Percentiles rank a stretch among this genome's conserved stretches.
phyloP scores from a whole-genome alignment of 2,888 invertebrate genomes.

The Epiblema foenella region DNA sequence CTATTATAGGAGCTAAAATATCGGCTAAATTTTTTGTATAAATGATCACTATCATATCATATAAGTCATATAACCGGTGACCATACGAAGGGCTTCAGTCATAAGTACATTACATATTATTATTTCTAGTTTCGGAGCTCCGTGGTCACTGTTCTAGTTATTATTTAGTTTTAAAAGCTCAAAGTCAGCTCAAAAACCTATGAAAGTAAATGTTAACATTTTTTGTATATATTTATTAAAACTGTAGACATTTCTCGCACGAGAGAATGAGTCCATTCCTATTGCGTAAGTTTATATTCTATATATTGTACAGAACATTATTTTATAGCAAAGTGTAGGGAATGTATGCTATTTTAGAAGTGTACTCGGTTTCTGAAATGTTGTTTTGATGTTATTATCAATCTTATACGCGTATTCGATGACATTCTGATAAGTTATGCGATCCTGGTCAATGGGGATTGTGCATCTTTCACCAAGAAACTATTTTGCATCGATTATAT shows the following conservation, averaged over 20 bases:
- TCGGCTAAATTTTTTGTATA: constrained; percentile 25
- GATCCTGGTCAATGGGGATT: constrained; percentile 5
- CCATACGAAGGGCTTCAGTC: constrained; percentile 51
- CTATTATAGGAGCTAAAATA: background rate
- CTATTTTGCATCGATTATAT: constrained; percentile 3
- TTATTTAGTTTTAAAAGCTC: constrained; percentile 80
- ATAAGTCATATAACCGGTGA: constrained; percentile 39
- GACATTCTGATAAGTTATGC: constrained; percentile 8
- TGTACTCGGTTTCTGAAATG: constrained; percentile 6
- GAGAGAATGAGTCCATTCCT: constrained; percentile 51
- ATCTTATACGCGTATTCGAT: background rate
- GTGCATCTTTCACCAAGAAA: constrained; percentile 11
- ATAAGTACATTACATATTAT: constrained; percentile 64
- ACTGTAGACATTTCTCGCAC: constrained; percentile 46
- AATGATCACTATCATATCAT: constrained; percentile 42
- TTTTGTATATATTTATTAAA: constrained; percentile 68
- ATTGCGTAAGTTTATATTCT: constrained; percentile 52
- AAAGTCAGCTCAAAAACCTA: constrained; percentile 80
- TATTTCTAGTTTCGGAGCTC: constrained; percentile 53
- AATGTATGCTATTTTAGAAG: constrained; percentile 19
- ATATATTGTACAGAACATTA: constrained; percentile 62
- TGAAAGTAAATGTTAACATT: constrained; percentile 48
- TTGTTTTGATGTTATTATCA: constrained; percentile 11
- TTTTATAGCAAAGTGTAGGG: constrained; percentile 48
- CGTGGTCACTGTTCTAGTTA: constrained; percentile 43